Base-by-base conservation (phyloP, 2,888 invertebrate species). In the Anoncus sp. region DNA sequence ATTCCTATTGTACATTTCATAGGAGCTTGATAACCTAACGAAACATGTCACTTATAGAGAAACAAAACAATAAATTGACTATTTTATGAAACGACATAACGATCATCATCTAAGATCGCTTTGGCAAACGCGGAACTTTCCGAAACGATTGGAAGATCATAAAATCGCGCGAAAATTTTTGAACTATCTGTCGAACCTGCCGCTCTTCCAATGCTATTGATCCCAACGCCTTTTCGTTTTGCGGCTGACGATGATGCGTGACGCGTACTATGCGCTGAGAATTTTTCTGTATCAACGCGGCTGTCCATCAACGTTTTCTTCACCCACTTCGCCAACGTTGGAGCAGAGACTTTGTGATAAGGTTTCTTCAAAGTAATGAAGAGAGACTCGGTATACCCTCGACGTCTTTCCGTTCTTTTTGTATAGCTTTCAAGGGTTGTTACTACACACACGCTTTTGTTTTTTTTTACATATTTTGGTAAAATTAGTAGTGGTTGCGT, bases 51-150 rank as follows among this genome's bases (percentile, higher is more conserved):
- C n/a, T n/a, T n/a, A n/a, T n/a, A n/a, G n/a, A n/a, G n/a, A n/a
- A n/a, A n/a, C n/a, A n/a, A n/a, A n/a, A n/a, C n/a, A n/a, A n/a
- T n/a, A n/a, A n/a, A n/a, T n/a, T n/a, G n/a, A n/a, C n/a, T n/a
- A n/a, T n/a, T n/a, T n/a, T n/a, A n/a, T n/a, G n/a, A n/a, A n/a
- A n/a, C n/a, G n/a, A 31, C 31, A 5, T 31, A 31, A 31, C 3
- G 31, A 31, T 7, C 31, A 31, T 49, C 10, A 10, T 49, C 49
- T 22, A 49, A 22, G 49, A 53, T 53, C 12, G 53, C 53, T 31
- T 53, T 53, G 0, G 53, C 53, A n/a, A 16, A 53, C 20, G 5
- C 27, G 4, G 31, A n/a, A 16, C n/a, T 14, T 3, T 51, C 27
- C 24, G 24, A 22, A 22, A n/a, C 12, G 14, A 53, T 53, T 6